These are phyloP conservation scores for Bubalus kerabau DNA, from an alignment of 2,113 vertebrate genomes.

Conservation along the genomic window DNA sequence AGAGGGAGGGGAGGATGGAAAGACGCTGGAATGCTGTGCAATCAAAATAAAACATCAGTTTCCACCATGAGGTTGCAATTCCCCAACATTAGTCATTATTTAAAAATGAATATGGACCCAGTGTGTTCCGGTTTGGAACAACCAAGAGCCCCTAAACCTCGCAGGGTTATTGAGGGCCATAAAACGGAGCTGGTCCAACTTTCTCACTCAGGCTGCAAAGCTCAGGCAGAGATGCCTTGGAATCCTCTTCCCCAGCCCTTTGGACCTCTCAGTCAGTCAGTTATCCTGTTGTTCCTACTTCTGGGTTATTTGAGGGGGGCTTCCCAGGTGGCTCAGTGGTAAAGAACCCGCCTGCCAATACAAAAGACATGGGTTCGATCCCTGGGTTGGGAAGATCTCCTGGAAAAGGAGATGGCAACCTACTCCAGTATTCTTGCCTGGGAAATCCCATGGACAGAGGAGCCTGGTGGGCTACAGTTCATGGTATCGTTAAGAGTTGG, in stretches of 20 bases:
- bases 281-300: not conserved
- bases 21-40: slow-evolving; percentile 86
- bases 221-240: not conserved
- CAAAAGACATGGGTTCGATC: not conserved
- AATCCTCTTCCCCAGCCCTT: not conserved
- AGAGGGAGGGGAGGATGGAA: slow-evolving; percentile 89
- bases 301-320: not conserved
- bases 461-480: not conserved
- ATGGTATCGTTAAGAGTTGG: not conserved
- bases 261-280: not conserved
- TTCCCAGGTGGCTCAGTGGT: not conserved
- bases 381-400: not conserved
- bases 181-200: not conserved
- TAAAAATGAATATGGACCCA: not conserved
- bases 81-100: not conserved
- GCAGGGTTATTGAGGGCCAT: not conserved
- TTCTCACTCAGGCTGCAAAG: not conserved
- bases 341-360: not conserved
- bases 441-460: not conserved
- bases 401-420: not conserved
- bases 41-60: slow-evolving; percentile 51
- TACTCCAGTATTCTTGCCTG: not conserved
- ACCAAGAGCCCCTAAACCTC: not conserved
- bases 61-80: not conserved
- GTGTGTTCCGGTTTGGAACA: not conserved